Conservation (phyloP, 2,113 vertebrate genomes). For the Numida meleagris region DNA sequence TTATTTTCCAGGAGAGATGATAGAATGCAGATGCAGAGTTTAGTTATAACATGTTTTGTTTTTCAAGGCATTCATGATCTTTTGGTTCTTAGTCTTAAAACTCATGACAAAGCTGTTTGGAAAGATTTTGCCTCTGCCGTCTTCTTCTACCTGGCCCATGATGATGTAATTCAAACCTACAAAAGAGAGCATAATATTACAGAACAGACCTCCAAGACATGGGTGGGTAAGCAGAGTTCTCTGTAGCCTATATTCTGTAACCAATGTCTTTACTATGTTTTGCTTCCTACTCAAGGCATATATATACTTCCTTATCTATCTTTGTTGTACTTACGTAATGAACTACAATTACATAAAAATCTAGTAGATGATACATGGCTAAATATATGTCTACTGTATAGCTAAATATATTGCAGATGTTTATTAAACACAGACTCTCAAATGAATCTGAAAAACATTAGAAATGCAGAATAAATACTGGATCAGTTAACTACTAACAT, state of each 20-base stretch:
- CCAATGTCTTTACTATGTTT: not conserved
- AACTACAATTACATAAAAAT: not conserved
- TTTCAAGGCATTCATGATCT: conserved; percentile 86
- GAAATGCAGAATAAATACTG: not conserved
- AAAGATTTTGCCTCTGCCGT: conserved; percentile 89
- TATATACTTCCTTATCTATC: not conserved
- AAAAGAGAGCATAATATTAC: conserved; percentile 49
- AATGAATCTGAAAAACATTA: not conserved
- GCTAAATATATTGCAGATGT: not conserved
- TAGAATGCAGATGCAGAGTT: conserved; percentile 23
- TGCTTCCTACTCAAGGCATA: not conserved
- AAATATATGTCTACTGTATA: not conserved
- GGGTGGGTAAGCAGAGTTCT: not conserved
- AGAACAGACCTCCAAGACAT: not conserved
- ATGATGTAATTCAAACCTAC: conserved; percentile 97
- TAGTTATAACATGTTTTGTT: conserved; percentile 87
- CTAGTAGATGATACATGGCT: not conserved
- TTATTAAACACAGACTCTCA: not conserved
- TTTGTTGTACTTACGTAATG: not conserved
- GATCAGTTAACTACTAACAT: not conserved
- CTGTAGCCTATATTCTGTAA: not conserved
- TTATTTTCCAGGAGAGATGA: conserved; percentile 12
- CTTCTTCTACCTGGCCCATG: conserved; percentile 94
- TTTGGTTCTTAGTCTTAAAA: conserved; percentile 95
- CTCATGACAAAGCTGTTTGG: conserved; percentile 91